These are phyloP conservation scores for Vandiemenella viatica DNA, from an alignment of 2,888 invertebrate species.

Conservation along the genomic window DNA sequence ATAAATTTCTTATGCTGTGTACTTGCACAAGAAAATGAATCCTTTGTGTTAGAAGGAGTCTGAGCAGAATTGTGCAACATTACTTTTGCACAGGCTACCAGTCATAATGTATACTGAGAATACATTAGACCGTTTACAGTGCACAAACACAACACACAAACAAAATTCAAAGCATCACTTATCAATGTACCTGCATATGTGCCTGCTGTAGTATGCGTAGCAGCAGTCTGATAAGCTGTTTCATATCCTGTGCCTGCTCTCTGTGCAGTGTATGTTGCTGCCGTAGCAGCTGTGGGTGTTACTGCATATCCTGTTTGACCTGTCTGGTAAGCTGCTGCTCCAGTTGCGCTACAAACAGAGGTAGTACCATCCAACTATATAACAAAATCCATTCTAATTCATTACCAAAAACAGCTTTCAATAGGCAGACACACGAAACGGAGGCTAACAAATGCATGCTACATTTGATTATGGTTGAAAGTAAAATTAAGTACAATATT, in stretches of 20 bases:
- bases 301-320: constrained; percentile 74
- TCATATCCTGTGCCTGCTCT: constrained; percentile 67
- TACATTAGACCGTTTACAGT: no score
- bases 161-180: constrained; percentile 16
- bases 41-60: not conserved
- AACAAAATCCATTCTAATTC: not conserved
- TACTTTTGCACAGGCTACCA: not conserved
- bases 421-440: not conserved
- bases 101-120: no score
- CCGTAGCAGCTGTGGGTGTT: constrained; percentile 58
- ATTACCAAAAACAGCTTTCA: not conserved
- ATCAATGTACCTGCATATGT: constrained; percentile 37
- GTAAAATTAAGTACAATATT: not conserved
- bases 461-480: not conserved
- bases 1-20: not conserved
- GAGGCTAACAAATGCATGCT: not conserved
- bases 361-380: no score
- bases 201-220: constrained; percentile 50
- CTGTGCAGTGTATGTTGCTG: constrained; percentile 72
- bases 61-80: no score
- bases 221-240: constrained; percentile 67
- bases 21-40: not conserved
- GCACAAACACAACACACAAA: no score
- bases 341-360: constrained; percentile 36
- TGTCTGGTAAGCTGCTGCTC: constrained; percentile 68